phyloP scores from a whole-genome alignment of 2,888 invertebrate genomes.

The Nezara viridula region DNA sequence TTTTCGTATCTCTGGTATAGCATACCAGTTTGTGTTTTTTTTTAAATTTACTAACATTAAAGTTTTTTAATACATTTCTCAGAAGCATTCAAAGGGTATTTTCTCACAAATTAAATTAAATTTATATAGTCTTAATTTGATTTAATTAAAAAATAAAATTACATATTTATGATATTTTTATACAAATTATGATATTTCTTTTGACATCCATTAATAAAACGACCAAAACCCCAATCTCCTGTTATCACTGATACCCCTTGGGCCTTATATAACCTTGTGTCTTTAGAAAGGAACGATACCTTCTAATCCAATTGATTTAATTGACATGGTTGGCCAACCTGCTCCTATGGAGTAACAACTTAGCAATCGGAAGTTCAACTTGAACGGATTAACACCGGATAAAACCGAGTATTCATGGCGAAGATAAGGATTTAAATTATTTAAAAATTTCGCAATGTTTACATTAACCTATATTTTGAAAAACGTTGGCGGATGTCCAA shows the following conservation, averaged over 20 bases:
- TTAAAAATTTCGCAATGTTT: not conserved
- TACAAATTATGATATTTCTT: too few relatives aligned
- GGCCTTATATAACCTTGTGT: not conserved
- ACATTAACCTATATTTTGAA: not conserved
- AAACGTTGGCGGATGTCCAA: not conserved
- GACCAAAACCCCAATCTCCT: not conserved
- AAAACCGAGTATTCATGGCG: not conserved
- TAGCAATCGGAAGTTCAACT: not conserved
- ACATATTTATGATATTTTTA: too few relatives aligned
- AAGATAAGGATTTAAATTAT: not conserved
- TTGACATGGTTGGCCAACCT: not conserved
- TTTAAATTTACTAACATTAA: too few relatives aligned
- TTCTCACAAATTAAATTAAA: too few relatives aligned
- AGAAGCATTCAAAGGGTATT: too few relatives aligned
- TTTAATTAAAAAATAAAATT: too few relatives aligned
- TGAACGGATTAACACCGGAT: not conserved
- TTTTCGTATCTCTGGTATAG: too few relatives aligned
- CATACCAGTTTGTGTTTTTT: too few relatives aligned
- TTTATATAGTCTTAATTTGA: too few relatives aligned
- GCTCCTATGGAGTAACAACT: not conserved
- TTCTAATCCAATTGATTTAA: constrained; percentile 22
- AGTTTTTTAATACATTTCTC: too few relatives aligned
- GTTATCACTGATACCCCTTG: not conserved
- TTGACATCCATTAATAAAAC: not conserved
- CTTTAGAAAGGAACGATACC: constrained; percentile 2